A percentile compares a stretch with the other conserved stretches of the same genome.
Conservation (phyloP, 2,888 invertebrate species). For the Malacosoma neustria region DNA sequence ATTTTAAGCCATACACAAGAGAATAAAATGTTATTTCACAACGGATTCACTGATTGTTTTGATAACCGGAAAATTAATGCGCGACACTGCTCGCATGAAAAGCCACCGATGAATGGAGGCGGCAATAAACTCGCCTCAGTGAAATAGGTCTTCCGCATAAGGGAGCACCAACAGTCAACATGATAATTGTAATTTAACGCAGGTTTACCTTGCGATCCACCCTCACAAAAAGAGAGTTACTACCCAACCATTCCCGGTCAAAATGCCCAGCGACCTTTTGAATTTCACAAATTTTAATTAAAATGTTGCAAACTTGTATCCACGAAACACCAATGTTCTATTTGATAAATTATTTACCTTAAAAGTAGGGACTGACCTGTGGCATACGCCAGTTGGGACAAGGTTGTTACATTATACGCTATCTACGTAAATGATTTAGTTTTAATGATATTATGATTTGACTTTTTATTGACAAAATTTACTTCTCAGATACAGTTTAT, state of each 20-base stretch:
- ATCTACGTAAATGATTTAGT: too few species aligned
- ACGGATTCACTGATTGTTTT: not conserved
- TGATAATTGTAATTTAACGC: conserved; percentile 58
- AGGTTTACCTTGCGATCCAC: conserved; percentile 13
- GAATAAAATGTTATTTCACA: too few species aligned
- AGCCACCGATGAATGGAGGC: not conserved
- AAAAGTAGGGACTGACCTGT: not conserved
- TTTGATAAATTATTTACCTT: not conserved
- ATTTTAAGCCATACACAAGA: too few species aligned
- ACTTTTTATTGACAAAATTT: too few species aligned
- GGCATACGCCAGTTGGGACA: too few species aligned
- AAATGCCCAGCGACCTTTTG: conserved; percentile 47
- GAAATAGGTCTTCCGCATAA: conserved; percentile 28
- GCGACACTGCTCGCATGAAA: not conserved
- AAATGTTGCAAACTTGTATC: conserved; percentile 43
- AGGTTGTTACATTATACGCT: too few species aligned
- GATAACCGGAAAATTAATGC: not conserved
- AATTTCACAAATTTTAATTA: conserved; percentile 56
- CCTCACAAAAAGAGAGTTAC: conserved; percentile 22
- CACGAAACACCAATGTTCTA: conserved; percentile 10
- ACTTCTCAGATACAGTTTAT: too few species aligned
- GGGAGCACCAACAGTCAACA: conserved; percentile 37
- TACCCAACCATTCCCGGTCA: conserved; percentile 45
- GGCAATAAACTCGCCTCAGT: too few species aligned
- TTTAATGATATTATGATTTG: too few species aligned